Base-by-base conservation (phyloP, 2,888 invertebrate genomes). In the Lasioglossum calceatum region DNA sequence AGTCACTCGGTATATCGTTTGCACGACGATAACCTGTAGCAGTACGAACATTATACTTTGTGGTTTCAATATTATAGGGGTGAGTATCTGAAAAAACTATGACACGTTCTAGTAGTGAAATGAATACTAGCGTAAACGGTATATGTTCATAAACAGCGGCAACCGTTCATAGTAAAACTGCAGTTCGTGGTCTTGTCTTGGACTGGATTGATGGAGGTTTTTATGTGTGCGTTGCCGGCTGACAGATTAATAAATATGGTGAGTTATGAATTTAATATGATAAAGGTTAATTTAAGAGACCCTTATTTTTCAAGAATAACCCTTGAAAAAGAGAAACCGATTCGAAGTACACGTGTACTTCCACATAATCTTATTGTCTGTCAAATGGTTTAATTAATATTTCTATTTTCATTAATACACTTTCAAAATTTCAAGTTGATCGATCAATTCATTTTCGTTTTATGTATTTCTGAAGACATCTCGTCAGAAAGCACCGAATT, bases 31-130 rank as follows among this genome's bases (percentile, higher is more conserved):
- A 8, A 1, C 23, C 4, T 10, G 14, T 0, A 14, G 5, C 36
- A 67, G 14, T 36, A 7, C 39, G 3, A 10, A n/a, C 2, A 16
- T 77, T 14, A 36, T 77, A n/a, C n/a, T 77, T 10, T 67, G 64
- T 36, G 77, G 77, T 50, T 12, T 77, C 2, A 47, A 47, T 5
- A 23, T 67, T 14, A 36, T 77, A 7, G 77, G 77, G 16, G 77
- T 77, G 44, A 67, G 77, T 67, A 67, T 14, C n/a, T 44, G 10
- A 32, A 73, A 12, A n/a, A 14, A 8, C 12, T 5, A 70, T 32
- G 67, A 70, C 10, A 23, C 12, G 39, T 42, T 70, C 36, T 42
- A 4, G 7, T 23, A n/a, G 12, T n/a, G 70, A 23, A 42, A 42
- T 14, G 23, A 39, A 70, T 19, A 0, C 7, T 19, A 10, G 1